Percentiles rank a stretch among this genome's conserved stretches.
These are phyloP conservation scores for Pithys albifrons DNA, from an alignment of 2,113 vertebrate genomes.

Conservation along the genomic window DNA sequence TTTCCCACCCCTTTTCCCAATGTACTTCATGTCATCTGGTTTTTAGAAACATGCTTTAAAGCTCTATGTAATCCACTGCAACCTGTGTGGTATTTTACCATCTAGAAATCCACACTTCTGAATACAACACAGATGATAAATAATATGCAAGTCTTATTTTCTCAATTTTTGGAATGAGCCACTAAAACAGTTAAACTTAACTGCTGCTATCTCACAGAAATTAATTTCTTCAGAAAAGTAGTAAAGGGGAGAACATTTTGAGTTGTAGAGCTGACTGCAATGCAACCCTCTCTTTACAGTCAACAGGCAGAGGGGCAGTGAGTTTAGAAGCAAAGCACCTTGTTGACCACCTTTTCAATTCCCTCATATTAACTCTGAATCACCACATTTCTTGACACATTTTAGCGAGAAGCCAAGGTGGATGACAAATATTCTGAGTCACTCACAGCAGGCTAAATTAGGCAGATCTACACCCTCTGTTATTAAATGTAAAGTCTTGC, in stretches of 20 bases:
- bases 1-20: constrained; percentile 10
- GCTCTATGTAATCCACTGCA: neutral
- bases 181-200: neutral
- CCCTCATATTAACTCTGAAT: neutral
- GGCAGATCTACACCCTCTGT: neutral
- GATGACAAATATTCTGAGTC: fast-evolving
- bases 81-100: neutral
- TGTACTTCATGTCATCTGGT: neutral
- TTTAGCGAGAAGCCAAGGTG: neutral
- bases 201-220: neutral
- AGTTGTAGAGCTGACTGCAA: neutral
- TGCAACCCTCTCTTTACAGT: neutral
- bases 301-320: neutral
- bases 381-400: neutral
- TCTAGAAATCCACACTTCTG: neutral
- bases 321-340: neutral
- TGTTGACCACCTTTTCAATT: neutral
- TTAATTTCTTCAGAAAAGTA: neutral
- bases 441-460: neutral
- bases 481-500: neutral
- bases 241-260: neutral
- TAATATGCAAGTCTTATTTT: neutral
- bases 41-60: neutral
- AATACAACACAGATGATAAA: neutral
- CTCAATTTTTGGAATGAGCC: neutral